Evolutionary conservation across 2,888 invertebrate species (phyloP), one percentile per base, ranked within the genome.

Genomic region (Thecophora atra): DNA sequence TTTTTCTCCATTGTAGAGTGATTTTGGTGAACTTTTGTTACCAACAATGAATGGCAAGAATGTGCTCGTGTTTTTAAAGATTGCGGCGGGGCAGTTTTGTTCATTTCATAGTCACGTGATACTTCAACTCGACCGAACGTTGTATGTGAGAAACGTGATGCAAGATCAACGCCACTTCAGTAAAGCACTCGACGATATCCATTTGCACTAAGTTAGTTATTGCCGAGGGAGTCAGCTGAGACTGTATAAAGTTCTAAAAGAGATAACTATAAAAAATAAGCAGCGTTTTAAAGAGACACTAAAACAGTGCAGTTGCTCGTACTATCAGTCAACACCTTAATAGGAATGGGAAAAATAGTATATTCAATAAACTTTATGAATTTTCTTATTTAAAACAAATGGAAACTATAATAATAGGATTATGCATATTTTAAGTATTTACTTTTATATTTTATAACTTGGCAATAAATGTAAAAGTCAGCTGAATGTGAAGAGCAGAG

Each of bases 141-240:
- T 78, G 82, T 82, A 81, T 37, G 37, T 76, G 75, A 75, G 78
- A 82, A 81, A 81, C 81, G 81, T 81, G 81, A 81, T 81, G 79
- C 78, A 81, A 81, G 81, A 79, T 82, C 81, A 78, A 72, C 30
- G 51, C 24, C 3, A 30, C 52, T 51, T 66, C n/a, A 8, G 37
- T 37, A 37, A 37, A n/a, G n/a, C n/a, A n/a, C n/a, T 13, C 44
- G 44, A 44, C 44, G 44, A 11, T 44, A 44, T 13, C 13, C 44
- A 44, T 44, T 44, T 44, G 8, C 8, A n/a, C n/a, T n/a, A n/a
- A n/a, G n/a, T n/a, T n/a, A n/a, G n/a, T n/a, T n/a, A n/a, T n/a
- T n/a, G n/a, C n/a, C 3, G 37, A 37, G 3, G 11, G 37, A 37
- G 37, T 37, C 37, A 37, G 11, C 37, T 37, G 37, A 37, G 11